These are phyloP conservation scores for Camelus dromedarius DNA, from an alignment of 2,113 vertebrate genomes.

Conservation along the genomic window DNA sequence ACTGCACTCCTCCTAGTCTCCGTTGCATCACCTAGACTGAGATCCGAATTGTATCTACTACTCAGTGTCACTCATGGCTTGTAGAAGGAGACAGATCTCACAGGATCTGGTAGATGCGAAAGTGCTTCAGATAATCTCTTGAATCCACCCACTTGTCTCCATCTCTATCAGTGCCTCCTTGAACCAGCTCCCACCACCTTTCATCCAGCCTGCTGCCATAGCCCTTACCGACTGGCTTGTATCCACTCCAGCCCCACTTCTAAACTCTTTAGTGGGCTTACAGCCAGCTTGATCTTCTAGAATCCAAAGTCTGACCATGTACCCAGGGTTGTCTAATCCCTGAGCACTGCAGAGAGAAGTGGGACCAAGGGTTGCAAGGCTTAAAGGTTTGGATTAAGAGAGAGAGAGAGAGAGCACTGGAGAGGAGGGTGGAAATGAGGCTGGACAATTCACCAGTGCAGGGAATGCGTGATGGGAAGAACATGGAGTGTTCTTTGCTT, in stretches of 20 bases:
- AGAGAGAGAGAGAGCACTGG: background rate
- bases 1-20: background rate
- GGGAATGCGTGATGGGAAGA: too few species aligned
- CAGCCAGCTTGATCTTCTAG: background rate
- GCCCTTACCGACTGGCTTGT: rapidly evolving
- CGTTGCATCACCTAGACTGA: rapidly evolving
- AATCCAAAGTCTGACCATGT: background rate
- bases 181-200: background rate
- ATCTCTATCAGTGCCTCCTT: background rate
- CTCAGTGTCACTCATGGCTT: background rate
- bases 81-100: background rate
- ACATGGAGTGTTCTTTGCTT: rapidly evolving
- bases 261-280: background rate
- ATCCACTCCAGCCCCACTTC: background rate
- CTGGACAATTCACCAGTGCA: background rate
- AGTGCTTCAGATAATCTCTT: background rate
- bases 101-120: background rate
- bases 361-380: background rate
- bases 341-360: background rate
- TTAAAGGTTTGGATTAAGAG: background rate
- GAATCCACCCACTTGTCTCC: background rate
- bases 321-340: background rate
- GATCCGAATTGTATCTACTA: background rate
- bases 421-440: background rate
- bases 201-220: too few species aligned